These are phyloP conservation scores for Chrysolina haemoptera DNA, from an alignment of 2,888 invertebrate species.

Conservation along the genomic window DNA sequence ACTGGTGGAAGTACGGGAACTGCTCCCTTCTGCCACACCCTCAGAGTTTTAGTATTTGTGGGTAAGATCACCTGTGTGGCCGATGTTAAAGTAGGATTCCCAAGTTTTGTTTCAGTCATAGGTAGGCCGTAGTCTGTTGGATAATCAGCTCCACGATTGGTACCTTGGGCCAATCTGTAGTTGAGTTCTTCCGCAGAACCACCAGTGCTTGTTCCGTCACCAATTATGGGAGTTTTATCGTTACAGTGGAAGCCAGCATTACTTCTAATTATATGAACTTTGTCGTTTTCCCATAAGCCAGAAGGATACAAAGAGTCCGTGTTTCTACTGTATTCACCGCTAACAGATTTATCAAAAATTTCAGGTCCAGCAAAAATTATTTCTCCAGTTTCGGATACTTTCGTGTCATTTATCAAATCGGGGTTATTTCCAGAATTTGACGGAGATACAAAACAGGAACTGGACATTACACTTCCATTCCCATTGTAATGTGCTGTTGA, in stretches of 20 bases:
- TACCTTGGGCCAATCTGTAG: conserved; percentile 71
- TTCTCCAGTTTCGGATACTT: conserved; percentile 69
- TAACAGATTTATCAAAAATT: conserved; percentile 74
- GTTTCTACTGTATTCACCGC: conserved; percentile 85
- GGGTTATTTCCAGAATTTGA: conserved; percentile 86
- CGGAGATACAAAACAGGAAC: conserved; percentile 82
- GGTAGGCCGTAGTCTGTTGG: conserved; percentile 87
- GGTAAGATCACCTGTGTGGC: conserved; percentile 69
- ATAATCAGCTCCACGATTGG: conserved; percentile 72
- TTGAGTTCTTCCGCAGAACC: conserved; percentile 78
- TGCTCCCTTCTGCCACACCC: conserved; percentile 89
- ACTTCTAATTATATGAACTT: conserved; percentile 72
- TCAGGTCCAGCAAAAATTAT: too few relatives aligned
- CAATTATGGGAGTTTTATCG: conserved; percentile 84
- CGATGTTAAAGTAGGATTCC: conserved; percentile 67
- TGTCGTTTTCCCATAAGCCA: conserved; percentile 81
- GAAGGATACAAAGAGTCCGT: conserved; percentile 85
- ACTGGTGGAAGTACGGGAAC: conserved; percentile 90
- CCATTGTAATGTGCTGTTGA: conserved; percentile 81
- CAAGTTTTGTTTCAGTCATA: conserved; percentile 71
- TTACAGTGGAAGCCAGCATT: conserved; percentile 76
- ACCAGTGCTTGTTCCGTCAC: conserved; percentile 74
- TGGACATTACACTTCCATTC: conserved; percentile 76
- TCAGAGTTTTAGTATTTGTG: conserved; percentile 83
- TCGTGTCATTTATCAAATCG: conserved; percentile 88